Conservation (phyloP, 2,888 invertebrate species). For the Belgica antarctica region DNA sequence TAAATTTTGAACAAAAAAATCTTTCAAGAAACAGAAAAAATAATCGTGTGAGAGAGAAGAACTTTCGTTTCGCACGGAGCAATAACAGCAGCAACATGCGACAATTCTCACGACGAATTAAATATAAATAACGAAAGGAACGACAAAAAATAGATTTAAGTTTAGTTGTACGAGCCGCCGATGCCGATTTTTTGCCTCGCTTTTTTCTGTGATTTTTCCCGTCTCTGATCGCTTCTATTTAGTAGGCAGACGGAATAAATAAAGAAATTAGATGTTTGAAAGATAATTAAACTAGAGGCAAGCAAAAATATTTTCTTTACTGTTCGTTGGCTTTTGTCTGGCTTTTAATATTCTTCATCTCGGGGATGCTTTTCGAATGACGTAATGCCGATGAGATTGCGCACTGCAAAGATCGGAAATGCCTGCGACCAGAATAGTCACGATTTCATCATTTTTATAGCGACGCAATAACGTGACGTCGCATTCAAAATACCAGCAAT, state of each 20-base stretch:
- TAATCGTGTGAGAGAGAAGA: not conserved
- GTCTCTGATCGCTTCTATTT: not conserved
- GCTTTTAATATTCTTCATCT: not conserved
- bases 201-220: not conserved
- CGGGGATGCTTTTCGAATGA: no score
- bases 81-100: constrained; percentile 5
- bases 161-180: constrained; percentile 21
- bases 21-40: not conserved
- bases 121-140: no score
- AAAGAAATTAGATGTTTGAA: constrained; percentile 29
- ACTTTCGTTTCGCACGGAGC: not conserved
- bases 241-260: constrained; percentile 21
- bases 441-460: no score
- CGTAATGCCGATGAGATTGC: no score
- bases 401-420: no score
- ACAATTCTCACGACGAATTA: constrained; percentile 21
- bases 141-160: not conserved
- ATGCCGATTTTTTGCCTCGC: constrained; percentile 3
- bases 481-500: no score
- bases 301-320: constrained; percentile 18
- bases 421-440: no score
- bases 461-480: no score
- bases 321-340: constrained; percentile 10
- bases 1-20: constrained; percentile 4
- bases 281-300: not conserved